These are phyloP conservation scores for Strigamia maritima DNA, from an alignment of 2,888 invertebrate genomes.

Conservation along the genomic window DNA sequence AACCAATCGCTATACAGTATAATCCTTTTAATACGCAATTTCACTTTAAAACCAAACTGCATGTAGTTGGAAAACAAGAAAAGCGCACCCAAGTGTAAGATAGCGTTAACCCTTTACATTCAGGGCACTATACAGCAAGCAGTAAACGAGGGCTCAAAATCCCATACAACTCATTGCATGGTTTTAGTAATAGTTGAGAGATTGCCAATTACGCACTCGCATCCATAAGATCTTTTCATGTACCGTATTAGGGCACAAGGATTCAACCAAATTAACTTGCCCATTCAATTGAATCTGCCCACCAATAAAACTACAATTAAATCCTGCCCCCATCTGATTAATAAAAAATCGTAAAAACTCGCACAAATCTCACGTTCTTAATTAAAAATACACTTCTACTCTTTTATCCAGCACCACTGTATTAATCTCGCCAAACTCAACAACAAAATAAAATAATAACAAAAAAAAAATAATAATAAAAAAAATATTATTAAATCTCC, in stretches of 20 bases:
- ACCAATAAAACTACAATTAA: slow-evolving; percentile 1
- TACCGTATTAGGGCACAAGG: not conserved
- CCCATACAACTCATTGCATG: slow-evolving; percentile 14
- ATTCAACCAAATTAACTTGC: not conserved
- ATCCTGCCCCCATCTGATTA: not conserved
- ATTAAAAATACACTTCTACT: not conserved
- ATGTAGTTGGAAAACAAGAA: slow-evolving; percentile 5
- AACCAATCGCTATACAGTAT: not conserved
- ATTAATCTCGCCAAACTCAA: too few relatives aligned
- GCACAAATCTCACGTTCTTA: not conserved
- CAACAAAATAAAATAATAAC: too few relatives aligned
- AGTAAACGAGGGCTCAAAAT: slow-evolving; percentile 19
- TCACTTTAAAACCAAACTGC: not conserved
- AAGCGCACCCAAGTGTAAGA: slow-evolving; percentile 19
- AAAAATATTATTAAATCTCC: too few relatives aligned
- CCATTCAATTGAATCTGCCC: slow-evolving; percentile 10
- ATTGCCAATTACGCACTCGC: slow-evolving; percentile 14
- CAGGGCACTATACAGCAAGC: not conserved
- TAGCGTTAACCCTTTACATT: slow-evolving; percentile 17
- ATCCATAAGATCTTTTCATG: not conserved
- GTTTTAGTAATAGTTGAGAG: slow-evolving; percentile 19
- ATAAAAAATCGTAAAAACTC: not conserved
- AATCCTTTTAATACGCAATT: slow-evolving; percentile 19
- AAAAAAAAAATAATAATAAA: too few relatives aligned
- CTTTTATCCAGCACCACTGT: too few relatives aligned